phyloP scores from a whole-genome alignment of 2,888 invertebrate genomes.

The Drosophila silvestris region DNA sequence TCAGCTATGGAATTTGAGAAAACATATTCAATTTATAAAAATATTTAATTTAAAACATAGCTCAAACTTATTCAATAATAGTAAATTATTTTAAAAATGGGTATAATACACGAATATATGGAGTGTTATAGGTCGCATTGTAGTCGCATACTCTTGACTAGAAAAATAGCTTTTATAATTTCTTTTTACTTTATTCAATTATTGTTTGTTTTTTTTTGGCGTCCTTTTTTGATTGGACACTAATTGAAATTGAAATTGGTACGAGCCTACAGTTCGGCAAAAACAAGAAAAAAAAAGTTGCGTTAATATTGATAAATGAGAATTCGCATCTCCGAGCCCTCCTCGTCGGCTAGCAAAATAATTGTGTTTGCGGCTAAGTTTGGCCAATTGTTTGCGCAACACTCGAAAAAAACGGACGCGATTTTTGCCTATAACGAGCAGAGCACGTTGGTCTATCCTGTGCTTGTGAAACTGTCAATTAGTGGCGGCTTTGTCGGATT shows the following conservation, averaged over 20 bases:
- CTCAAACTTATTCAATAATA: background rate
- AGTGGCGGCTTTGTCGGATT: conserved; percentile 58
- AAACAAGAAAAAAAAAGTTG: background rate
- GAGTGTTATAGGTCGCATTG: background rate
- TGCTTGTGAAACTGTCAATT: conserved; percentile 79
- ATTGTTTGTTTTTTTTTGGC: background rate
- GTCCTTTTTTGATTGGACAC: conserved; percentile 53
- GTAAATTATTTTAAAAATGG: background rate
- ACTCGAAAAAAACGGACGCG: conserved; percentile 49
- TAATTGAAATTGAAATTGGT: conserved; percentile 74
- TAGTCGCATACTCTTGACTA: background rate
- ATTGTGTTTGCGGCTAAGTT: conserved; percentile 52
- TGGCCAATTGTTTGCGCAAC: conserved; percentile 70
- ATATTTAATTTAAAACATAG: too few relatives aligned
- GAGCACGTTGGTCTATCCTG: conserved; percentile 2
- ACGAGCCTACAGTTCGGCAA: background rate
- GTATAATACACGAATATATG: background rate
- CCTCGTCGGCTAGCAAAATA: conserved; percentile 33
- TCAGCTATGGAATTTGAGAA: background rate
- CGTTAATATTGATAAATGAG: conserved; percentile 56
- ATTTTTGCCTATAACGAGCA: conserved; percentile 66
- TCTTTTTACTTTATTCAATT: background rate
- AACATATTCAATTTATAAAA: too few relatives aligned
- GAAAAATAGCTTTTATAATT: background rate
- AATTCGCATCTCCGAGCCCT: conserved; percentile 12